Conservation (phyloP, 2,113 vertebrate genomes). For the Corythoichthys intestinalis region DNA sequence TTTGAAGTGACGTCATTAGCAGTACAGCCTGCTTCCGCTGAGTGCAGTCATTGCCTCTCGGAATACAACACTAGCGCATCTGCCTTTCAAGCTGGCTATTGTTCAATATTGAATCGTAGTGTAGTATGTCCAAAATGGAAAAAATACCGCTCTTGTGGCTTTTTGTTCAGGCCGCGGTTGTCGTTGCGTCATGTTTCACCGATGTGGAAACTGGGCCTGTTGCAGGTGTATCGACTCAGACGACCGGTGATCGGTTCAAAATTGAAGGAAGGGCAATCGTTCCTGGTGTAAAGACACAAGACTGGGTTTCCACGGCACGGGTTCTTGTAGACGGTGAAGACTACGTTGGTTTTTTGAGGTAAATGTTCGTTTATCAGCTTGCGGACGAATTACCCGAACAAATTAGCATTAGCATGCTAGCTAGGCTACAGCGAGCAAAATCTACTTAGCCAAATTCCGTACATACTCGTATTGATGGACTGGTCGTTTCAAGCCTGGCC, state of each 20-base stretch:
- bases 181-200: slow-evolving; percentile 42
- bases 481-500: neutral
- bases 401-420: slow-evolving; percentile 1
- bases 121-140: neutral
- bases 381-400: neutral
- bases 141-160: slow-evolving; percentile 31
- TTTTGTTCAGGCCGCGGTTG: slow-evolving; percentile 45
- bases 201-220: slow-evolving; percentile 71
- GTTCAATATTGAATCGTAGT: neutral
- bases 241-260: slow-evolving; percentile 83
- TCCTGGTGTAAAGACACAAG: slow-evolving; percentile 85
- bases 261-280: slow-evolving; percentile 92
- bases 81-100: neutral
- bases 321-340: slow-evolving; percentile 91
- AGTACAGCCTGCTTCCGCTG: slow-evolving; percentile 3
- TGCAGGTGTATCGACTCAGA: slow-evolving; percentile 42
- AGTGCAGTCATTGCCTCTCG: neutral
- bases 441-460: too few species aligned
- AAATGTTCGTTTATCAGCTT: neutral
- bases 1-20: slow-evolving; percentile 28
- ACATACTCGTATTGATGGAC: neutral
- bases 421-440: neutral
- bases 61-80: neutral
- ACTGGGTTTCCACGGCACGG: slow-evolving; percentile 87
- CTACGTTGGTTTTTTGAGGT: slow-evolving; percentile 90